These are phyloP conservation scores for Rallus limicola DNA, from an alignment of 2,113 vertebrate species.

Conservation along the genomic window DNA sequence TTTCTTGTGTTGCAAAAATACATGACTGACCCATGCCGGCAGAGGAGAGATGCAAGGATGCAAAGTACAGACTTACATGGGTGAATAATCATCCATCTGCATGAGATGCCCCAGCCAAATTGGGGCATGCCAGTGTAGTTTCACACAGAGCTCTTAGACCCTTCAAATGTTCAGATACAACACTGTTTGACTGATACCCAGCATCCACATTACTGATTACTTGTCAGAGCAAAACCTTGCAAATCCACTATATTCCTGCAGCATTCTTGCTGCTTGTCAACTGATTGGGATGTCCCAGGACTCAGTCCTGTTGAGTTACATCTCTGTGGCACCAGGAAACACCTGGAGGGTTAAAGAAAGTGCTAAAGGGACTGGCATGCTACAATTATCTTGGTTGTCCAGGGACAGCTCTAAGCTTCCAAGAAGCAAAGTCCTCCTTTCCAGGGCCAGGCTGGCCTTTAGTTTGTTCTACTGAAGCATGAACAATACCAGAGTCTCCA, in stretches of 20 bases:
- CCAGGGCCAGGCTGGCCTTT: not conserved
- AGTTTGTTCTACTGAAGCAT: not conserved
- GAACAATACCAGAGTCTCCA: not conserved
- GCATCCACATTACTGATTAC: not conserved
- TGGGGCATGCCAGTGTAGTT: not conserved
- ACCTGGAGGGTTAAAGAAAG: not conserved
- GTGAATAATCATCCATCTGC: not conserved
- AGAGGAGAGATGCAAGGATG: not conserved
- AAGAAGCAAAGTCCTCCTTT: not conserved
- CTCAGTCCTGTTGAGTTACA: not conserved
- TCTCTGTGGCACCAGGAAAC: not conserved
- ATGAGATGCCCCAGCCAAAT: not conserved
- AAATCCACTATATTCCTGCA: not conserved
- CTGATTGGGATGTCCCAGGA: not conserved
- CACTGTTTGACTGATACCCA: not conserved
- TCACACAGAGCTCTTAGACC: not conserved
- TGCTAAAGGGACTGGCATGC: not conserved
- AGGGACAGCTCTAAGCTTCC: not conserved
- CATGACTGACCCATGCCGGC: accelerated
- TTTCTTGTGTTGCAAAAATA: not conserved
- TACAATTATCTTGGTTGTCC: not conserved
- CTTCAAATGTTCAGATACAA: not conserved
- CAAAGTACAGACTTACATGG: not conserved
- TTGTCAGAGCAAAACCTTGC: not conserved
- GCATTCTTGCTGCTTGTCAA: not conserved